phyloP scores from a whole-genome alignment of 2,797 vertebrate genomes.

The Scomberomorus guttatus region DNA sequence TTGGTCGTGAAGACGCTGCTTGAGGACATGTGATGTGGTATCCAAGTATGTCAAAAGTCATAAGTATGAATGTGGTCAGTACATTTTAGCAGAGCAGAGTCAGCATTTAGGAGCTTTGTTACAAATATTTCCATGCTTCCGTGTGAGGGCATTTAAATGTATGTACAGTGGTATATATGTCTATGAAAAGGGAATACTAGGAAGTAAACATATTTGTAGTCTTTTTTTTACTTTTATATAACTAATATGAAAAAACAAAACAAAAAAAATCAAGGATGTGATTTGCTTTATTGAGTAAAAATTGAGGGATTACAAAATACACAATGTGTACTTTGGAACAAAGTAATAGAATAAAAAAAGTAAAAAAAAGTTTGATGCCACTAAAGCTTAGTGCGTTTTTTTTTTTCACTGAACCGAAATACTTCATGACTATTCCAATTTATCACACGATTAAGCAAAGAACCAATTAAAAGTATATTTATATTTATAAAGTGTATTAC shows the following conservation, averaged over 20 bases:
- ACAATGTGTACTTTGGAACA: too few species aligned
- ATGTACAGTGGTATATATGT: too few species aligned
- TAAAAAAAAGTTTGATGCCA: background rate
- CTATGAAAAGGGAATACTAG: too few species aligned
- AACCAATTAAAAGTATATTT: background rate
- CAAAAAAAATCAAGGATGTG: background rate
- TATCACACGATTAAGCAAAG: background rate
- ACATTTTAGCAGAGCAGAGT: too few species aligned
- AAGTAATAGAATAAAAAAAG: background rate
- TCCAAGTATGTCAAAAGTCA: too few species aligned
- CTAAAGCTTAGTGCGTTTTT: background rate
- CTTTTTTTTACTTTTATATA: background rate
- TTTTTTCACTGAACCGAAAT: background rate
- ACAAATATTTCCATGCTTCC: too few species aligned
- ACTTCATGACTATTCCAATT: background rate
- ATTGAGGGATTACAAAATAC: background rate
- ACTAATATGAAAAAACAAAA: background rate
- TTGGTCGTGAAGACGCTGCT: too few species aligned
- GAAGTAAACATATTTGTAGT: too few species aligned
- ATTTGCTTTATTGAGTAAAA: background rate
- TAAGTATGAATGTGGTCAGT: too few species aligned
- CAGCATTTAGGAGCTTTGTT: too few species aligned
- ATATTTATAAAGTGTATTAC: background rate
- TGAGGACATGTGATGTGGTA: too few species aligned
- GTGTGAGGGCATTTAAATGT: too few species aligned